Evolutionary conservation across 1,140 invertebrate species (phyloP).

Genomic region (Eumaeus atala): DNA sequence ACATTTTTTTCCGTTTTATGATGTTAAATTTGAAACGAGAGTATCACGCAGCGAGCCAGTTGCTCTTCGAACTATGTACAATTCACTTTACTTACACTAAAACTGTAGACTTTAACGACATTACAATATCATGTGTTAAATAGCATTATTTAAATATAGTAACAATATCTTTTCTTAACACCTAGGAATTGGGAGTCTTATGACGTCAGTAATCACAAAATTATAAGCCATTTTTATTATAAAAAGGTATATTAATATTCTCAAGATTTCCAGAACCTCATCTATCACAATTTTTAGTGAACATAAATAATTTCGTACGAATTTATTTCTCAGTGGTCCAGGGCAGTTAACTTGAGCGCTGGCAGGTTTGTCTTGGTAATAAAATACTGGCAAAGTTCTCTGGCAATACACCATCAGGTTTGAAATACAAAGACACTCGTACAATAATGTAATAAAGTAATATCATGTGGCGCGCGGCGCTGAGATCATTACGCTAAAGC

Average conservation of each 20-base stretch:
- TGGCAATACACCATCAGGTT: too few species aligned
- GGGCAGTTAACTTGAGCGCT: neutral
- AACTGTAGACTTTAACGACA: slow-evolving; percentile 44
- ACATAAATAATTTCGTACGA: slow-evolving; percentile 12
- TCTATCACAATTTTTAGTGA: neutral
- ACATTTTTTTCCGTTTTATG: too few species aligned
- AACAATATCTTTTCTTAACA: slow-evolving; percentile 39
- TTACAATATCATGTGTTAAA: slow-evolving; percentile 36
- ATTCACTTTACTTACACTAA: slow-evolving; percentile 31
- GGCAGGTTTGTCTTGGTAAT: too few species aligned
- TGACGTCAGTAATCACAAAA: slow-evolving; percentile 26
- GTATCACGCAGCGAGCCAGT: too few species aligned
- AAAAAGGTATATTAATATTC: neutral
- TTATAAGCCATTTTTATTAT: slow-evolving; percentile 20
- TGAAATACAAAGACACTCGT: too few species aligned
- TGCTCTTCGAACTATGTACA: slow-evolving; percentile 10
- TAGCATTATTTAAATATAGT: slow-evolving; percentile 40
- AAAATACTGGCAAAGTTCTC: too few species aligned
- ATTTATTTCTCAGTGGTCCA: neutral
- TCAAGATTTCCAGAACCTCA: neutral
- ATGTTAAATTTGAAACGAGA: too few species aligned
- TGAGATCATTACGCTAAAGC: too few species aligned
- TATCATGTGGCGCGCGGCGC: too few species aligned
- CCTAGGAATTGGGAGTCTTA: slow-evolving; percentile 36
- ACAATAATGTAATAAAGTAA: too few species aligned